Percentiles rank a stretch among this genome's conserved stretches.
phyloP scores from a whole-genome alignment of 2,888 invertebrate genomes.

The Amblyteles armatorius region DNA sequence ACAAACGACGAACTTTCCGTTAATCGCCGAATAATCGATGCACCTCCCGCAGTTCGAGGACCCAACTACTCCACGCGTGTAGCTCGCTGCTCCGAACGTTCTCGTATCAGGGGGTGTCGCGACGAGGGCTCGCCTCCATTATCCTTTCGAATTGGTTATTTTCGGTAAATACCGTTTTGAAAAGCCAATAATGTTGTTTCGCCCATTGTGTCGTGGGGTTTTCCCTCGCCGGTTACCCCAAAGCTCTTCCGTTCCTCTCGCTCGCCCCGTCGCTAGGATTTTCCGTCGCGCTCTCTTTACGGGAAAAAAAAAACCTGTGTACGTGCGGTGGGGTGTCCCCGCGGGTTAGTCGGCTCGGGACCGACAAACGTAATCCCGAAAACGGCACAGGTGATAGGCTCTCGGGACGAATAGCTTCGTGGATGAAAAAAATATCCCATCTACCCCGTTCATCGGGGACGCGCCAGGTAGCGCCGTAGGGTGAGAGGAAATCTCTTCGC shows the following conservation, averaged over 20 bases:
- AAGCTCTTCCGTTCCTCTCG: slow-evolving; percentile 61
- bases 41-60: slow-evolving; percentile 2
- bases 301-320: slow-evolving; percentile 69
- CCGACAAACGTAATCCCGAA: slow-evolving; percentile 83
- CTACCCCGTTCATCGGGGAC: slow-evolving; percentile 60
- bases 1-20: slow-evolving; percentile 15
- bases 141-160: slow-evolving; percentile 84
- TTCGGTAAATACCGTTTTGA: slow-evolving; percentile 85
- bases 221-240: slow-evolving; percentile 55
- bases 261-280: slow-evolving; percentile 53
- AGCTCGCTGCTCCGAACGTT: slow-evolving; percentile 50
- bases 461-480: slow-evolving; percentile 59
- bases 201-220: slow-evolving; percentile 76
- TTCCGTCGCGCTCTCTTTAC: slow-evolving; percentile 68
- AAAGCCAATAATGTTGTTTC: slow-evolving; percentile 85
- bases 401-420: slow-evolving; percentile 69
- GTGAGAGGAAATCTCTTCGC: slow-evolving; percentile 63
- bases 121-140: slow-evolving; percentile 74
- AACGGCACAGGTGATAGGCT: slow-evolving; percentile 81
- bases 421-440: slow-evolving; percentile 67
- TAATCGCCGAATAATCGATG: background rate
- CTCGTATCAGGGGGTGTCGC: slow-evolving; percentile 73
- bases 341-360: slow-evolving; percentile 69
- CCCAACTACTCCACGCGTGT: background rate
- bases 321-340: slow-evolving; percentile 74